Evolutionary conservation across 1,140 invertebrate genomes (phyloP).

Genomic region (Antheraea pernyi): DNA sequence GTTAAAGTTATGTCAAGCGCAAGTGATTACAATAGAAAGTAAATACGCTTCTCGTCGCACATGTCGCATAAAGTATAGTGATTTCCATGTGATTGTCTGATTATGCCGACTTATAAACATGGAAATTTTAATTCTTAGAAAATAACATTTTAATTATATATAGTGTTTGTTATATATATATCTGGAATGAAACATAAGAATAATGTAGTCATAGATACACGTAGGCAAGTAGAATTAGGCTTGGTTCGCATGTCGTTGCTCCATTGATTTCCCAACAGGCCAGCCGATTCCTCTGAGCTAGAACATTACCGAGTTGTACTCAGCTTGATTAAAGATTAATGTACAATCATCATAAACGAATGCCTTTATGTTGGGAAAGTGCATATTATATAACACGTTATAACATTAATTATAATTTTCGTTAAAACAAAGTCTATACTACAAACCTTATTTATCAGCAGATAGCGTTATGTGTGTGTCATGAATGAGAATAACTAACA

Average conservation of each 20-base stretch:
- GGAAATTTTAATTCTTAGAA: background rate
- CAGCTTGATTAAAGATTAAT: constrained; percentile 58
- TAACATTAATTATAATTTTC: background rate
- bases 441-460: background rate
- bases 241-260: constrained; percentile 32
- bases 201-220: constrained; percentile 23
- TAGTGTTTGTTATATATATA: background rate
- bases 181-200: background rate
- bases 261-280: constrained; percentile 54
- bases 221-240: constrained; percentile 37
- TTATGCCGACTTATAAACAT: too few species aligned
- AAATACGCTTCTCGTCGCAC: too few species aligned
- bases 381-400: background rate
- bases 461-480: too few species aligned
- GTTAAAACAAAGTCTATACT: too few species aligned
- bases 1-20: too few species aligned
- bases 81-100: too few species aligned
- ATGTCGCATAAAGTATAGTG: too few species aligned
- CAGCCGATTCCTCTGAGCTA: constrained; percentile 36
- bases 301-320: constrained; percentile 44
- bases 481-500: too few species aligned
- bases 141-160: background rate
- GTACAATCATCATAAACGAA: constrained; percentile 22
- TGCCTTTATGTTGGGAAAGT: background rate
- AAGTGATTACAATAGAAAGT: too few species aligned